Base-by-base conservation (phyloP, 2,797 vertebrate genomes). In the Chrysocyon brachyurus region DNA sequence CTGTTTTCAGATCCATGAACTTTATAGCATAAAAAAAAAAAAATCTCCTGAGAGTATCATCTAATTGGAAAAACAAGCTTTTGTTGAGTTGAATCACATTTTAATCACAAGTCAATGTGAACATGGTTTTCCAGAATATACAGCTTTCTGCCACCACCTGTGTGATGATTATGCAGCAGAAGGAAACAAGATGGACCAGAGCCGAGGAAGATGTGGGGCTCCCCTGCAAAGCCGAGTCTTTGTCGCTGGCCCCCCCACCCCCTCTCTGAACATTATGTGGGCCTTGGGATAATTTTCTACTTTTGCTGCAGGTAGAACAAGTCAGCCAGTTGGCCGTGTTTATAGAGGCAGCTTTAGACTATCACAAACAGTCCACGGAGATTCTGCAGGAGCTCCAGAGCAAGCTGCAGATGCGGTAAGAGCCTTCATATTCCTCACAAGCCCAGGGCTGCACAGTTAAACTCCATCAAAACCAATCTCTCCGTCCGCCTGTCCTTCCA, bases 271-370 rank as follows among this genome's bases (percentile, higher is more conserved):
- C 6, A 0, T 24, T n/a, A 16, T 6, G 1, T 2, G 6, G 40
- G 14, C 59, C 54, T 56, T 36, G 86, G 36, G 59, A 17, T 96
- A 56, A 95, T 33, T 97, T 94, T 97, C 72, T 49, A 31, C 83
- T 97, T 93, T 21, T 86, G 15, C 98, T 98, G 83, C 96, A 99
- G 99, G 99, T 99, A 98, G 99, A 99, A 92, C 99, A 99, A 98
- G 99, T 99, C 93, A 99, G 99, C 98, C 99, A 99, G 98, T 96
- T 99, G 97, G 98, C 99, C 0, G 99, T 99, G 46, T 99, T 99
- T 88, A 98, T 99, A 26, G 99, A 99, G 98, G 99, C 99, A 0
- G 99, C 99, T 0, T 86, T 99, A 75, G 99, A 99, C 96, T 99
- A 99, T 97, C 99, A 99, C 97, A 99, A 97, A 46, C 99, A 99